A percentile compares a stretch with the other conserved stretches of the same genome.
Conservation (phyloP, 2,113 vertebrate species). For the Zapus hudsonius region DNA sequence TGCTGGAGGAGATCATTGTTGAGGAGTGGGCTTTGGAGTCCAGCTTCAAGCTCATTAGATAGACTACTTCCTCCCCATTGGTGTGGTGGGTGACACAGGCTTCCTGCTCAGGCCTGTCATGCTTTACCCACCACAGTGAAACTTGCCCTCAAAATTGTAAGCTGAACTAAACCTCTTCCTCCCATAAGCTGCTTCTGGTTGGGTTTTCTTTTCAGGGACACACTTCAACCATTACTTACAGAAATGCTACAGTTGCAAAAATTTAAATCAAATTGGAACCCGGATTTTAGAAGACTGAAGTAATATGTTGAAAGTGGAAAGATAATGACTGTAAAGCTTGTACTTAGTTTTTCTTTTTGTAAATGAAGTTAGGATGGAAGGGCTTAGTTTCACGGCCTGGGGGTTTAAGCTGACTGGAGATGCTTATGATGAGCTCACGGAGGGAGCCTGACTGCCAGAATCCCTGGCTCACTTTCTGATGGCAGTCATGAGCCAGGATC, state of each 20-base stretch:
- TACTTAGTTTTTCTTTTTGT: not conserved
- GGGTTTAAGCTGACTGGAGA: conserved; percentile 24
- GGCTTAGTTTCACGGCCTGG: conserved; percentile 53
- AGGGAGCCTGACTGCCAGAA: not conserved
- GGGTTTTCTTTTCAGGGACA: not conserved
- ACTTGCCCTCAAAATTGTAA: no score
- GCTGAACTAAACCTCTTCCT: no score
- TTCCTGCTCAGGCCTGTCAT: no score
- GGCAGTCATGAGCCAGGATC: not conserved
- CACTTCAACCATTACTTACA: not conserved
- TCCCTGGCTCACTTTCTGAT: not conserved
- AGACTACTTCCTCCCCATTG: no score
- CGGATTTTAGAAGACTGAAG: conserved; percentile 55
- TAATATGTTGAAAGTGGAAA: conserved; percentile 9
- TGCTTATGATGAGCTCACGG: conserved; percentile 51
- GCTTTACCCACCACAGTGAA: no score
- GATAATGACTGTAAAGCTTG: not conserved
- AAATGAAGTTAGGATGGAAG: conserved; percentile 3
- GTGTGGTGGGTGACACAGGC: no score
- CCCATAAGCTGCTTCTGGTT: no score
- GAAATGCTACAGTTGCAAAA: conserved; percentile 20
- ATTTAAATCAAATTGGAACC: conserved; percentile 10
- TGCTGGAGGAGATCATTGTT: no score
- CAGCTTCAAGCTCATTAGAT: no score
- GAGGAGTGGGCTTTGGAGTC: no score